These are phyloP conservation scores for Turritopsis dohrnii DNA, from an alignment of 30 jellyfish, hydroid and myxozoan genomes.

Conservation along the genomic window DNA sequence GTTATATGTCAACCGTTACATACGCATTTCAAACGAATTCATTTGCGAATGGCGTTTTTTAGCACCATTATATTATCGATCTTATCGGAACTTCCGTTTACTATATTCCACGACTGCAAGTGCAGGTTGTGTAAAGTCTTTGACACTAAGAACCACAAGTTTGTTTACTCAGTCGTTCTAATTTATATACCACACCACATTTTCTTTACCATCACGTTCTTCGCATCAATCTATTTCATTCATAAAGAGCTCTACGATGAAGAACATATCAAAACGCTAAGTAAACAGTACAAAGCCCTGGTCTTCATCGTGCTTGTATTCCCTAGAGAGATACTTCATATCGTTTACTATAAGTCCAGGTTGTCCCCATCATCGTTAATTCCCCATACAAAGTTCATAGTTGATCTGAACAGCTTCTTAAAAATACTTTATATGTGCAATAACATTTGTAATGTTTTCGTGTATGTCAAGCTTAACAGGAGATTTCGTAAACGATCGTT, in stretches of 20 bases:
- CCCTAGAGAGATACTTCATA: constrained; percentile 55
- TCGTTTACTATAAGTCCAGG: constrained; percentile 45
- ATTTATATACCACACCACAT: constrained; percentile 33
- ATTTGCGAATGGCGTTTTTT: constrained; percentile 22
- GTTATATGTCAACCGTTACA: constrained; percentile 61
- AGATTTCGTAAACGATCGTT: constrained; percentile 1
- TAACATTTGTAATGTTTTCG: constrained; percentile 57
- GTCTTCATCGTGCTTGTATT: constrained; percentile 43
- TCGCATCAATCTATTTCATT: constrained; percentile 16
- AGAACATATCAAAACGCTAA: constrained; percentile 15
- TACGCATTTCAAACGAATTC: constrained; percentile 26
- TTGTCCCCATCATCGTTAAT: constrained; percentile 28
- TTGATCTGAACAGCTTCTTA: constrained; percentile 38
- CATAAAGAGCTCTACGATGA: constrained; percentile 16
- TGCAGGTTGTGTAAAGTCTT: constrained; percentile 44
- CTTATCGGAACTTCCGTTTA: constrained; percentile 31
- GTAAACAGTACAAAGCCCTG: constrained; percentile 12
- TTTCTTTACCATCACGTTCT: constrained; percentile 27
- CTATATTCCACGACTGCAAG: constrained; percentile 1
- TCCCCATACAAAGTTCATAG: constrained; percentile 22
- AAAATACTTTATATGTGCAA: constrained; percentile 56
- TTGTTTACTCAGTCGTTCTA: constrained; percentile 36
- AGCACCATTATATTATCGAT: constrained; percentile 24
- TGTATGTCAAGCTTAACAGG: constrained; percentile 50
- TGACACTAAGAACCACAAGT: constrained; percentile 17